These are phyloP conservation scores for Climacteris rufus DNA, from an alignment of 2,113 vertebrate species.

Conservation along the genomic window DNA sequence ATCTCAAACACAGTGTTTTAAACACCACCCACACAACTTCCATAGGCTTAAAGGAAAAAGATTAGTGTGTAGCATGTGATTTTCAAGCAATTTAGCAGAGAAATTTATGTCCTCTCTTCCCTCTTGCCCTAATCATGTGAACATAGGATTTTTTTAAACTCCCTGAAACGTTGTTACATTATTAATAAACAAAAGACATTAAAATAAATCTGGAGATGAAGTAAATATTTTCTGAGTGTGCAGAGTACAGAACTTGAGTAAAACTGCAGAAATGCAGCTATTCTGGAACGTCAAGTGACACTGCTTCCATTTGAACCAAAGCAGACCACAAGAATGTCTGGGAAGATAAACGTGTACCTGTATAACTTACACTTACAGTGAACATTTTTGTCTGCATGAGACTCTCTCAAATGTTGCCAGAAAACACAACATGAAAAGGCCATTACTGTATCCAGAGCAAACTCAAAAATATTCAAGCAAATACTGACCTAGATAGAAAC, in stretches of 20 bases:
- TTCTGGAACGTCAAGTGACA: not conserved
- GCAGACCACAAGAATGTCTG: not conserved
- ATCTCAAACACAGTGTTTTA: not conserved
- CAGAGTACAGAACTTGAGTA: not conserved
- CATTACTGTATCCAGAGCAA: not conserved
- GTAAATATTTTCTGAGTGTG: not conserved
- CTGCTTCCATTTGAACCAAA: not conserved
- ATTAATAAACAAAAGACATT: not conserved
- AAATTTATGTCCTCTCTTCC: not conserved
- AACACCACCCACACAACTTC: not conserved
- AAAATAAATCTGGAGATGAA: not conserved
- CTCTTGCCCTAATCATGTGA: not conserved
- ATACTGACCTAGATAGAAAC: not conserved
- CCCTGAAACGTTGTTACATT: not conserved
- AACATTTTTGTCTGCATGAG: not conserved
- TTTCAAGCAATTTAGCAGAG: not conserved
- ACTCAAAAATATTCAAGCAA: constrained; percentile 1
- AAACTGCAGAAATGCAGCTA: not conserved
- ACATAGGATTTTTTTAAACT: not conserved
- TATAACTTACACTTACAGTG: not conserved
- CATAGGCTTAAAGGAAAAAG: not conserved
- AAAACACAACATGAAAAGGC: not conserved
- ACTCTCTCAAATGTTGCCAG: not conserved
- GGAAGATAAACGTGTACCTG: not conserved
- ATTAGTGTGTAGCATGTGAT: not conserved